Base-by-base conservation (phyloP, 2,888 invertebrate species). In the Philopedon plagiatum region DNA sequence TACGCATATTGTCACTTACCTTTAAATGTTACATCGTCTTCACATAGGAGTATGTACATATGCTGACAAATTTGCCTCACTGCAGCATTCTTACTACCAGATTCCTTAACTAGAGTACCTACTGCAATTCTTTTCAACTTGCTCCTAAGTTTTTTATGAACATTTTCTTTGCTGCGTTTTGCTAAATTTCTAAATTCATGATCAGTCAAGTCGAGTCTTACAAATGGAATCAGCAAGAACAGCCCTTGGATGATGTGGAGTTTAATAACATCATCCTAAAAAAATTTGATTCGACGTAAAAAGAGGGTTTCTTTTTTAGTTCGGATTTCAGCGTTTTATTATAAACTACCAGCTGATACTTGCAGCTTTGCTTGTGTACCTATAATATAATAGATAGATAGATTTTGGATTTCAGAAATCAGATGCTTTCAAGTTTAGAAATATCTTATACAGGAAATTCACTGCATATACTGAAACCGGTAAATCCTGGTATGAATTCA, bases 51-150 rank as follows among this genome's bases (percentile, higher is more conserved):
- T 32, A 62, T 26, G 3, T 46, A 62, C 11, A 21, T 29, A 18
- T n/a, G 13, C 18, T 32, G 46, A 21, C 44, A 62, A 32, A 62
- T 62, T 34, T 62, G 46, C 15, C 19, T 46, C 3, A 62, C 46
- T 44, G 29, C 32, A 18, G 18, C 32, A 62, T 46, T 62, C n/a
- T 19, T 9, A 19, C 13, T 29, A 0, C 34, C 11, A 15, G 7
- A 32, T 46, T 62, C 62, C 11, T 62, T 62, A 2, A 29, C 29
- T 13, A 62, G 13, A 5, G 49, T 44, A 5, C 32, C 44, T 8
- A 62, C 29, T 19, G 18, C n/a, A 18, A 32, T 19, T 29, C 32
- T 46, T 21, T 49, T 62, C 7, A 62, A 18, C 7, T 46, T 18
- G 11, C 18, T 19, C 11, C 26, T 29, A 5, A 46, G 46, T 13